Evolutionary conservation across 2,113 vertebrate species (phyloP), one percentile per base, ranked within the genome.

Genomic region (Eurystomus gularis): DNA sequence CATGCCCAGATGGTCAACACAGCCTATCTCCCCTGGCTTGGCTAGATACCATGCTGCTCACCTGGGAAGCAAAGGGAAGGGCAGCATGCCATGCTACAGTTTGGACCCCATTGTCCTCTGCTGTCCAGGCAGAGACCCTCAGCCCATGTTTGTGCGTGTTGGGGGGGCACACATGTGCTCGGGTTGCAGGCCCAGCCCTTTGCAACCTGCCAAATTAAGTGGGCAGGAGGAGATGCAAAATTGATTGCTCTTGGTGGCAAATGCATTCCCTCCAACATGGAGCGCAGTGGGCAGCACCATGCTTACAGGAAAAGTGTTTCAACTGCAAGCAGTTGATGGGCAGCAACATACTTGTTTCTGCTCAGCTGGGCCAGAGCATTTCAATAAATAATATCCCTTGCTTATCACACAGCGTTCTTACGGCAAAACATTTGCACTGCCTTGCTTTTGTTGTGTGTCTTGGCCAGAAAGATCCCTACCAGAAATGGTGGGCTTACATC

Each of bases 201-300:
- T n/a, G 26, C 39, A 71, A 26, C 24, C 46, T 13, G 17, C 10
- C 0, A 1, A 69, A 33, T 10, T 46, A n/a, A 46, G 24, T 3
- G 28, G 33, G 31, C 33, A 49, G 52, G 42, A 81, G 64, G 13
- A 61, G 23, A 35, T 77, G 58, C 52, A 54, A 24, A 81, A 61
- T 14, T 7, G 39, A 5, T 49, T 23, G 7, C 57, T 88, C 12
- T 44, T 1, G 0, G 17, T 58, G 29, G 62, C 42, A 86, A 54
- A 2, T 7, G 40, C 44, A 35, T 61, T 25, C 7, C 31, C 12
- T 12, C 5, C 4, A 2, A 14, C 2, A 2, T 0, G 1, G 21
- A 70, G 39, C 0, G 4, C 37, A 10, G 39, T 9, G n/a, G 44
- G 39, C n/a, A 84, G 51, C 62, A 58, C 61, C 10, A 0, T 55